Percentiles rank a stretch among this genome's conserved stretches.
Evolutionary conservation across 1,140 invertebrate genomes (phyloP).

Genomic region (Rhagoletis pomonella): DNA sequence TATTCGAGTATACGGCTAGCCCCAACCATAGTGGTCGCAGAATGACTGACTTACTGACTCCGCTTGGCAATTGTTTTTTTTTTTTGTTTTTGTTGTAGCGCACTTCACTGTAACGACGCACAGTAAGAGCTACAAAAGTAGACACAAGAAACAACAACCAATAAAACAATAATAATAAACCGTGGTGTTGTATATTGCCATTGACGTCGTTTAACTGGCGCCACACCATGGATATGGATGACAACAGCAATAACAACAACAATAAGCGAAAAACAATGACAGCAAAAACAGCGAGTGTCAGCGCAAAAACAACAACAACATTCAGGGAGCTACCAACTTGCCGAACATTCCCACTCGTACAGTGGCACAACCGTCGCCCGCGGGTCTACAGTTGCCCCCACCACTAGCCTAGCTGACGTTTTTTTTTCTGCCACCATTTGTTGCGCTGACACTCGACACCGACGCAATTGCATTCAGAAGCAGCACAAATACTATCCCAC

Average conservation of each 20-base stretch:
- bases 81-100: not conserved
- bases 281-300: not conserved
- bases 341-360: not conserved
- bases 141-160: not conserved
- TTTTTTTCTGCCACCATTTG: not conserved
- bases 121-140: not conserved
- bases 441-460: not conserved
- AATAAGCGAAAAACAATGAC: not conserved
- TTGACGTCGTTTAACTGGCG: conserved; percentile 17
- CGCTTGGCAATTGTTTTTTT: not conserved
- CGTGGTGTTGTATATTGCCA: not conserved
- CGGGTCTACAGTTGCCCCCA: no score
- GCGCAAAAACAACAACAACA: not conserved
- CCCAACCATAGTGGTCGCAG: not conserved
- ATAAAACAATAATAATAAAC: not conserved
- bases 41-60: conserved; percentile 4
- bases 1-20: no score
- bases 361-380: no score
- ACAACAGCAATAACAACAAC: not conserved
- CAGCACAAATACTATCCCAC: no score
- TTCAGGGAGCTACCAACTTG: not conserved
- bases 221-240: not conserved
- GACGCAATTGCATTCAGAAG: not conserved
- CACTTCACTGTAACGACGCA: not conserved
- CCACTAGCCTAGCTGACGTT: no score